phyloP scores from a whole-genome alignment of 2,888 invertebrate species.

The Drosophila longiperda region DNA sequence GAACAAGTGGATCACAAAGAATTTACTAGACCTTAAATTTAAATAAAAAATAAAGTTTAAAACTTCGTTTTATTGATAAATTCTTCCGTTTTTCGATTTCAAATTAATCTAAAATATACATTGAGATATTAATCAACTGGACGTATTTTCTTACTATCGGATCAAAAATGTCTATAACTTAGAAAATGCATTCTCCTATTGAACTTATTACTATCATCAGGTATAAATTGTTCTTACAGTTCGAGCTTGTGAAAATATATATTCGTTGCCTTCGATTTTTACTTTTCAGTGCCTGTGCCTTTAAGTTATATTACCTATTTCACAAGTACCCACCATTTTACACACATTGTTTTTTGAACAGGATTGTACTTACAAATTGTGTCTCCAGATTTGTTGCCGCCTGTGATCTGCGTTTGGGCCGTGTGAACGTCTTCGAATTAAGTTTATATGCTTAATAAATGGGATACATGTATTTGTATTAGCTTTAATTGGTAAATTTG shows the following conservation, averaged over 20 bases:
- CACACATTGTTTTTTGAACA: neutral
- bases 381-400: conserved; percentile 80
- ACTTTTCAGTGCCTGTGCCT: neutral
- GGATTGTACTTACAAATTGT: conserved; percentile 78
- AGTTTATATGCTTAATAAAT: conserved; percentile 79
- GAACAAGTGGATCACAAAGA: neutral
- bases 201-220: neutral
- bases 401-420: conserved; percentile 82
- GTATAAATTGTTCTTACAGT: neutral
- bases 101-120: too few species aligned
- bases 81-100: neutral
- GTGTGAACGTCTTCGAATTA: conserved; percentile 85
- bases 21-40: neutral
- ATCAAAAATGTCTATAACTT: neutral
- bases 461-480: conserved; percentile 19
- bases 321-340: neutral
- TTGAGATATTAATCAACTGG: too few species aligned
- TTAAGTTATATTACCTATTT: neutral
- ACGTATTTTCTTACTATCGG: neutral
- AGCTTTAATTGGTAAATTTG: neutral
- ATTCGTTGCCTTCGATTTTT: neutral
- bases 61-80: neutral
- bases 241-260: neutral
- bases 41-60: neutral
- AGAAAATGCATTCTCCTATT: neutral